phyloP scores from a whole-genome alignment of 2,888 invertebrate species.

The Schizaphis graminum region DNA sequence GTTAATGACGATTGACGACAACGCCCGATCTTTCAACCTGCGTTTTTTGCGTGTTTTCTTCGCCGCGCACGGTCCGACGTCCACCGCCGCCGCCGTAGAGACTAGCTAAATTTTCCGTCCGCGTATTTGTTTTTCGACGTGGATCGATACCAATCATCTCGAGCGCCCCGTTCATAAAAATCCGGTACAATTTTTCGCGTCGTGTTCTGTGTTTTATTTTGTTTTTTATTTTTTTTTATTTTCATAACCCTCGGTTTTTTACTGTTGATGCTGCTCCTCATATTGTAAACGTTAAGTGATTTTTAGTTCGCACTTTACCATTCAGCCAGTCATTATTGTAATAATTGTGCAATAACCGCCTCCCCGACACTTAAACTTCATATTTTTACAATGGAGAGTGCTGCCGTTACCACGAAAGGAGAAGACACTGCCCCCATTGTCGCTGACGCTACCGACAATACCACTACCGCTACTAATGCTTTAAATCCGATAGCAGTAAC shows the following conservation, averaged over 20 bases:
- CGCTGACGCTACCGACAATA: not conserved
- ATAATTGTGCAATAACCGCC: not conserved
- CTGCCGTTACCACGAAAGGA: not conserved
- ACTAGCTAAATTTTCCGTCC: not conserved
- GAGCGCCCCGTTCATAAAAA: not conserved
- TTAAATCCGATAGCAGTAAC: no score
- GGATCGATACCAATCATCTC: not conserved
- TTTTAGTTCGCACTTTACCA: not conserved
- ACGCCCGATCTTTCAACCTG: not conserved
- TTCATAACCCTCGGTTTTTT: not conserved
- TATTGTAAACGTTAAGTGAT: not conserved
- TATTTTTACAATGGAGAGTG: not conserved
- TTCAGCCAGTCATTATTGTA: not conserved
- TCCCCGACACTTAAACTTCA: not conserved
- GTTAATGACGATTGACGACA: constrained; percentile 5
- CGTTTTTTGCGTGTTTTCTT: not conserved
- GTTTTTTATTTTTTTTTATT: not conserved
- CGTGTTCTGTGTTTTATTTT: not conserved
- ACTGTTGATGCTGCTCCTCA: no score
- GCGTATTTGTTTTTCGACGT: not conserved
- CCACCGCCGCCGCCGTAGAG: not conserved
- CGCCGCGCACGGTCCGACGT: not conserved
- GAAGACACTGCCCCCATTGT: not conserved
- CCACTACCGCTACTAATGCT: not conserved
- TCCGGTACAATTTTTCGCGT: not conserved